These are phyloP conservation scores for Corythornis madagascariensis DNA, from an alignment of 2,113 vertebrate species.

Conservation along the genomic window DNA sequence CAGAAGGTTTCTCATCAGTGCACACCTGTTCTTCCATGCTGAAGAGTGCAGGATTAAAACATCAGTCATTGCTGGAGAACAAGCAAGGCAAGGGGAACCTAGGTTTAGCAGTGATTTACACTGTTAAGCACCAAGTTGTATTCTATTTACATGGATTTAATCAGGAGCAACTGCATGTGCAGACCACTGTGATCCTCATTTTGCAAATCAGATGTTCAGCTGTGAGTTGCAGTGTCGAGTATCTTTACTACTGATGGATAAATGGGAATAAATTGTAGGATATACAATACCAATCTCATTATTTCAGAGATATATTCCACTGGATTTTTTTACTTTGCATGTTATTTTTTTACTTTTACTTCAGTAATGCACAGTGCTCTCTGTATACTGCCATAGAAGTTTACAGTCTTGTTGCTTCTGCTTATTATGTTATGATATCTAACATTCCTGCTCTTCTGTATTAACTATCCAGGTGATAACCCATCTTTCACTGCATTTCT, in stretches of 20 bases:
- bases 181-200: neutral
- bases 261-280: neutral
- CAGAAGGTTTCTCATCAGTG: neutral
- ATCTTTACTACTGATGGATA: constrained; percentile 1
- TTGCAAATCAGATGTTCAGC: constrained; percentile 27
- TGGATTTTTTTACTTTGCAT: neutral
- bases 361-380: neutral
- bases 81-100: neutral
- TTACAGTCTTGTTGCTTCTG: neutral
- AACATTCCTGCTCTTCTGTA: neutral
- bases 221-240: neutral
- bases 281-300: neutral
- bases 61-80: neutral
- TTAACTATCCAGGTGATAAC: neutral
- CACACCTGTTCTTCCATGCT: neutral
- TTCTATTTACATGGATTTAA: neutral
- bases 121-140: neutral
- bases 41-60: neutral
- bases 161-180: neutral
- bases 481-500: neutral
- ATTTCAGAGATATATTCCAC: neutral
- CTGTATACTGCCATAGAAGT: neutral
- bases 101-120: constrained; percentile 3
- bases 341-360: neutral
- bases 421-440: neutral